phyloP scores from a whole-genome alignment of 2,888 invertebrate species.

The Muscina levida region DNA sequence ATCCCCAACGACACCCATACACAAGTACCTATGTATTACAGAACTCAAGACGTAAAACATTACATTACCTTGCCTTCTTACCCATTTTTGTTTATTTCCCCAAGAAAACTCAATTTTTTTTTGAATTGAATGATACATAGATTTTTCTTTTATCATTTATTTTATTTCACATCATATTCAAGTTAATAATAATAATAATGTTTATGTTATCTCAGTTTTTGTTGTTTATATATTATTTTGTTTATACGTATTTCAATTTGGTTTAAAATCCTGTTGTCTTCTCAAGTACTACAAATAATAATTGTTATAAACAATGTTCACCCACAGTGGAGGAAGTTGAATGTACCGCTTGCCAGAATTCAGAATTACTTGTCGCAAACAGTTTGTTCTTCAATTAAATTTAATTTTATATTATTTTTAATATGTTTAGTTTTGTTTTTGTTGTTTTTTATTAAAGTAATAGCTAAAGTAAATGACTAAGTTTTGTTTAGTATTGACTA shows the following conservation, averaged over 20 bases:
- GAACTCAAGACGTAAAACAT: no score
- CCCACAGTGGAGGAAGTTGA: background rate
- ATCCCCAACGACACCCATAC: no score
- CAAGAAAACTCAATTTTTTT: slow-evolving; percentile 28
- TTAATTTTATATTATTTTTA: slow-evolving; percentile 43
- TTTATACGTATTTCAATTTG: slow-evolving; percentile 24
- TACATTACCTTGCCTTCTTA: slow-evolving; percentile 50
- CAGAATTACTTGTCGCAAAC: background rate
- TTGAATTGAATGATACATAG: slow-evolving; percentile 48
- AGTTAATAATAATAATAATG: slow-evolving; percentile 63
- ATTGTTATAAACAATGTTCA: slow-evolving; percentile 28
- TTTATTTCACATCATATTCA: slow-evolving; percentile 65
- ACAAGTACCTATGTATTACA: no score
- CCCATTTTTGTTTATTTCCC: background rate
- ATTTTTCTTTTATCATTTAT: slow-evolving; percentile 55
- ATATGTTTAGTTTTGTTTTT: slow-evolving; percentile 35
- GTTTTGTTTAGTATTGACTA: slow-evolving; percentile 60
- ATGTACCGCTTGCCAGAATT: background rate
- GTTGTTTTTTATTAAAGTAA: slow-evolving; percentile 55
- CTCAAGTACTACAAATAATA: slow-evolving; percentile 50
- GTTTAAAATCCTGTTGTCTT: slow-evolving; percentile 52
- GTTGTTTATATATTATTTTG: slow-evolving; percentile 30
- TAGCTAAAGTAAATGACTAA: slow-evolving; percentile 57
- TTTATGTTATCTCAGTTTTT: slow-evolving; percentile 32
- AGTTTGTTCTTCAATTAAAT: slow-evolving; percentile 25